Evolutionary conservation across 2,888 invertebrate genomes (phyloP).

Genomic region (Brenthis hecate): DNA sequence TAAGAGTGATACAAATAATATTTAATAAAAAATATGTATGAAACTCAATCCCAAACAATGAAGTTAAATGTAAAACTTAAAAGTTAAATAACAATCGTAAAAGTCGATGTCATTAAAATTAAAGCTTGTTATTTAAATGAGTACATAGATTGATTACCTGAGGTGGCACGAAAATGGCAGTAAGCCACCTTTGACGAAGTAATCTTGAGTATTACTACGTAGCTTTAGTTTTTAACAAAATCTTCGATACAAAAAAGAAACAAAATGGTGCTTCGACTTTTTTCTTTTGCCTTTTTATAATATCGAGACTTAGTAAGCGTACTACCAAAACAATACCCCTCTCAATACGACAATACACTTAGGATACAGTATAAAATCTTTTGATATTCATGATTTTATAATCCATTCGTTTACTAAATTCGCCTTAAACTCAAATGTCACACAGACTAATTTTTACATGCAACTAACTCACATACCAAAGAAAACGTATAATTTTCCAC

Average conservation of each 20-base stretch:
- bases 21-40: neutral
- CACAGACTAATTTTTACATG: slow-evolving; percentile 11
- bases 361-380: slow-evolving; percentile 13
- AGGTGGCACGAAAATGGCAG: slow-evolving; percentile 56
- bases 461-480: slow-evolving; percentile 48
- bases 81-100: neutral
- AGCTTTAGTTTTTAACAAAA: neutral
- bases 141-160: slow-evolving; percentile 40
- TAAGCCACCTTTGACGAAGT: slow-evolving; percentile 49
- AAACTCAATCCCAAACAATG: neutral
- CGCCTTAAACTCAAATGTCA: slow-evolving; percentile 2
- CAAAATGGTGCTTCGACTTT: neutral
- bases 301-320: slow-evolving; percentile 1
- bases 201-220: slow-evolving; percentile 24
- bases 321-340: slow-evolving; percentile 7
- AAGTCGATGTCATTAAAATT: slow-evolving; percentile 26
- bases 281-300: neutral
- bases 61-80: neutral
- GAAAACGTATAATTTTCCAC: slow-evolving; percentile 46
- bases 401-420: slow-evolving; percentile 11
- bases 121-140: slow-evolving; percentile 36
- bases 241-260: neutral
- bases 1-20: slow-evolving; percentile 22
- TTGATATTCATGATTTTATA: slow-evolving; percentile 12
- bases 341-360: slow-evolving; percentile 14